These are phyloP conservation scores for Leuctra nigra DNA, from an alignment of 2,888 invertebrate species.

Conservation along the genomic window DNA sequence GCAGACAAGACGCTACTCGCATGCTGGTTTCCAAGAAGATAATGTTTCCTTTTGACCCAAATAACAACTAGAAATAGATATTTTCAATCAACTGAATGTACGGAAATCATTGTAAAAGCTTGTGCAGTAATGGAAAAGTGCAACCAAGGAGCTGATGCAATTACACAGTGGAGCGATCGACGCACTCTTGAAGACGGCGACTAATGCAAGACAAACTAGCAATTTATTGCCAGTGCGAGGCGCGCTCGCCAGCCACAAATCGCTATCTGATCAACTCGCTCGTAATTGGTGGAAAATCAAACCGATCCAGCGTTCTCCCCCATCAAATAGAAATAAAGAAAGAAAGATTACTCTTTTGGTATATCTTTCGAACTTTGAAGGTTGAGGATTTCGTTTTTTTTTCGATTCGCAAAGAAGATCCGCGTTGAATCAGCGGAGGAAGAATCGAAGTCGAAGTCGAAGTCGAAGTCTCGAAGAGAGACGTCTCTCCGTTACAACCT, in stretches of 20 bases:
- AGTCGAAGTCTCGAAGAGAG: too few species aligned
- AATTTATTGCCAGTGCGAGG: neutral
- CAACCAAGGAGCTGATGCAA: too few species aligned
- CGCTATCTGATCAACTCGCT: neutral
- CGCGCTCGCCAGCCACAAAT: neutral
- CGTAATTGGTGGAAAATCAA: slow-evolving; percentile 9
- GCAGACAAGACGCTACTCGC: neutral
- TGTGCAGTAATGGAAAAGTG: too few species aligned
- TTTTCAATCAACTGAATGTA: neutral
- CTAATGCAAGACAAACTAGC: neutral
- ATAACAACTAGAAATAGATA: neutral
- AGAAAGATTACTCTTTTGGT: slow-evolving; percentile 9
- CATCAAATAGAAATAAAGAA: slow-evolving; percentile 11
- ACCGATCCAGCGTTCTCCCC: too few species aligned
- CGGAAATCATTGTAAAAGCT: too few species aligned
- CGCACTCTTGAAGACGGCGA: too few species aligned
- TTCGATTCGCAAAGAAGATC: slow-evolving; percentile 11
- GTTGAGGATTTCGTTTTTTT: slow-evolving; percentile 3
- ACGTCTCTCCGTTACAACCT: neutral
- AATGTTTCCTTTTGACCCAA: slow-evolving; percentile 3
- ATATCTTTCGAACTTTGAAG: slow-evolving; percentile 8
- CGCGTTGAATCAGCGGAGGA: too few species aligned
- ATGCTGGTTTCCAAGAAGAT: neutral
- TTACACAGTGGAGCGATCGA: too few species aligned
- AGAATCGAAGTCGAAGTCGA: neutral